phyloP scores from a whole-genome alignment of 2,888 invertebrate species.

The Eilema depressum region DNA sequence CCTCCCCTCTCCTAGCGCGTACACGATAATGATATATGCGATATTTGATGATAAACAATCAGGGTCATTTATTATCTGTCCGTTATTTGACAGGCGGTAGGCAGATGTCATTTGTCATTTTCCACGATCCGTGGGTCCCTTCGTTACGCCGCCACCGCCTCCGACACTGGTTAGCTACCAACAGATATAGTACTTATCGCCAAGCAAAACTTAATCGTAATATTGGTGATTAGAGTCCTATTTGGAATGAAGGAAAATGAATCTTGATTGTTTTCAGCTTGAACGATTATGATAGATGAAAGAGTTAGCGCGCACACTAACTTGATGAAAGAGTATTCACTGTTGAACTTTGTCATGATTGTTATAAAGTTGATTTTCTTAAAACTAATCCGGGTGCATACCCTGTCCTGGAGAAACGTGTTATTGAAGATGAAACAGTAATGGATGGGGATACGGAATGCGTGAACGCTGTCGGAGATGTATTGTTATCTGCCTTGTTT shows the following conservation, averaged over 20 bases:
- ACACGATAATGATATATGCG: conserved; percentile 87
- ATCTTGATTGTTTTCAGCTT: conserved; percentile 87
- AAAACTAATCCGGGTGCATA: conserved; percentile 51
- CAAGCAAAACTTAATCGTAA: conserved; percentile 59
- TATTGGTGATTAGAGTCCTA: conserved; percentile 49
- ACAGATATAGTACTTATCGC: conserved; percentile 68
- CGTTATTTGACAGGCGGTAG: conserved; percentile 90
- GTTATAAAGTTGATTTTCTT: conserved; percentile 65
- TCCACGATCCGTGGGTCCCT: conserved; percentile 86
- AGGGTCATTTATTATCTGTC: conserved; percentile 89
- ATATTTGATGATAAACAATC: conserved; percentile 89
- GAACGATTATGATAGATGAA: conserved; percentile 88
- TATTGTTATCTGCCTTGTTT: conserved; percentile 85
- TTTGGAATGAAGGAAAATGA: conserved; percentile 69
- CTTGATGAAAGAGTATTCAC: conserved; percentile 60
- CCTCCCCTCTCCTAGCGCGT: conserved; percentile 74
- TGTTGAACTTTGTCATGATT: conserved; percentile 62
- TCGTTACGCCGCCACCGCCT: conserved; percentile 86
- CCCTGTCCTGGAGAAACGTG: conserved; percentile 77
- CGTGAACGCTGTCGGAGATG: conserved; percentile 85
- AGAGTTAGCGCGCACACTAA: conserved; percentile 86
- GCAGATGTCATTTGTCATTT: conserved; percentile 91
- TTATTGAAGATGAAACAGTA: conserved; percentile 86
- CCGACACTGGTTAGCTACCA: conserved; percentile 80
- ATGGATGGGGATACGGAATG: conserved; percentile 85